A percentile compares a stretch with the other conserved stretches of the same genome.
Evolutionary conservation across 2,113 vertebrate genomes (phyloP).

Genomic region (Oxygymnocypris stewartii): DNA sequence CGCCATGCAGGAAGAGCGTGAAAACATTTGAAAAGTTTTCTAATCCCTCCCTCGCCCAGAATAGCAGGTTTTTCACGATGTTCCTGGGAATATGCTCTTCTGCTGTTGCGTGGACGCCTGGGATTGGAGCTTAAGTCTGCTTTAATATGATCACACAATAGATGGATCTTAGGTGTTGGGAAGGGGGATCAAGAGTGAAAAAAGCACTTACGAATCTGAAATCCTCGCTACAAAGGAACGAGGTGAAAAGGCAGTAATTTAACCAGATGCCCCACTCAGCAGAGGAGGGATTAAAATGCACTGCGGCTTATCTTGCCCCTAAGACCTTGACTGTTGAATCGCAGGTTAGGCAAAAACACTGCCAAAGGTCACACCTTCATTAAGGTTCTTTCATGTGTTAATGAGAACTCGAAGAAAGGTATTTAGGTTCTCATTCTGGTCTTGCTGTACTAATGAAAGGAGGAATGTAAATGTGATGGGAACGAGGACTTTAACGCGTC

Average conservation of each 20-base stretch:
- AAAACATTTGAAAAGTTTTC: slow-evolving; percentile 60
- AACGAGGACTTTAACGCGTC: slow-evolving; percentile 35
- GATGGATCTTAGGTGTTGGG: slow-evolving; percentile 70
- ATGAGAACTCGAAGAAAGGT: slow-evolving; percentile 64
- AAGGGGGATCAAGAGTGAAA: slow-evolving; percentile 69
- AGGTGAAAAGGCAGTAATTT: slow-evolving; percentile 78
- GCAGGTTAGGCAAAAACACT: slow-evolving; percentile 70
- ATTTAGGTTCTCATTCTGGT: slow-evolving; percentile 58
- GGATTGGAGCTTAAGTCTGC: slow-evolving; percentile 68
- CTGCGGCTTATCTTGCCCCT: slow-evolving; percentile 74
- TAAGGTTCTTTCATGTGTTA: slow-evolving; percentile 72
- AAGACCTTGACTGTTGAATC: slow-evolving; percentile 75
- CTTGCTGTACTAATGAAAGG: slow-evolving; percentile 56
- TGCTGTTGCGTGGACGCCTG: slow-evolving; percentile 64
- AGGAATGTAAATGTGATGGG: slow-evolving; percentile 53
- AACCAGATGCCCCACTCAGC: slow-evolving; percentile 78
- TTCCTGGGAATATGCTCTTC: slow-evolving; percentile 65
- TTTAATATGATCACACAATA: slow-evolving; percentile 72
- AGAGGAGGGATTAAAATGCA: slow-evolving; percentile 77
- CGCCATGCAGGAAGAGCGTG: slow-evolving; percentile 56
- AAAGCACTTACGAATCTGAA: slow-evolving; percentile 72
- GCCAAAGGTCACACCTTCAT: slow-evolving; percentile 76
- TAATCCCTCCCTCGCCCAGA: slow-evolving; percentile 61
- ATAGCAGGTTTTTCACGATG: slow-evolving; percentile 60
- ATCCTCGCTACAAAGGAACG: slow-evolving; percentile 72